phyloP scores from a whole-genome alignment of 2,797 vertebrate species.

The Ciconia nigra region DNA sequence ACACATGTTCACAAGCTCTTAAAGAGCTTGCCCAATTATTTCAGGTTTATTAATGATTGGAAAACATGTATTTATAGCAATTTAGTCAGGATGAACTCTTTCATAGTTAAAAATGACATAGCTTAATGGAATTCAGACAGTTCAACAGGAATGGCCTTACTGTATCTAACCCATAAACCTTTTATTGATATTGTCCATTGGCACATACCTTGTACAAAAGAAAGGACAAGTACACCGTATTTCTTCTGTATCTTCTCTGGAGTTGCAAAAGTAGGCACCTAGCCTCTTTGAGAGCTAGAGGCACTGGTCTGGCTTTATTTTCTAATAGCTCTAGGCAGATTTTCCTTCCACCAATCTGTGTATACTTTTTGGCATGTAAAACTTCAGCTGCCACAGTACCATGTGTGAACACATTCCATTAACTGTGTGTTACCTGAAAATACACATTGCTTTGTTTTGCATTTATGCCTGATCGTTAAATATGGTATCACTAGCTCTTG shows the following conservation, averaged over 20 bases:
- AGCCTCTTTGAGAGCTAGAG: neutral
- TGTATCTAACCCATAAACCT: neutral
- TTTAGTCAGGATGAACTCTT: neutral
- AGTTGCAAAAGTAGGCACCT: neutral
- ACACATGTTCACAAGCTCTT: neutral
- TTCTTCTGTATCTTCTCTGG: neutral
- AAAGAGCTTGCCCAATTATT: neutral
- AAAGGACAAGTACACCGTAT: neutral
- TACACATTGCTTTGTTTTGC: neutral
- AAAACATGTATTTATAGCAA: neutral
- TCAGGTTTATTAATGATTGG: neutral
- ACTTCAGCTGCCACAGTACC: neutral
- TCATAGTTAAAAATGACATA: neutral
- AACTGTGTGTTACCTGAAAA: neutral
- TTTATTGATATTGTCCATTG: neutral
- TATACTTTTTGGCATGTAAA: neutral
- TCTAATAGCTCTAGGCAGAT: neutral
- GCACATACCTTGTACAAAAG: neutral
- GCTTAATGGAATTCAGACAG: neutral
- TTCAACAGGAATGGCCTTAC: neutral
- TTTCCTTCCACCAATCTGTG: neutral
- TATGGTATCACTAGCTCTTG: neutral
- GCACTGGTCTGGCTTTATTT: neutral
- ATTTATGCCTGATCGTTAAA: neutral
- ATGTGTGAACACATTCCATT: neutral